These are phyloP conservation scores for Catocala fraxini DNA, from an alignment of 2,888 invertebrate species.

Conservation along the genomic window DNA sequence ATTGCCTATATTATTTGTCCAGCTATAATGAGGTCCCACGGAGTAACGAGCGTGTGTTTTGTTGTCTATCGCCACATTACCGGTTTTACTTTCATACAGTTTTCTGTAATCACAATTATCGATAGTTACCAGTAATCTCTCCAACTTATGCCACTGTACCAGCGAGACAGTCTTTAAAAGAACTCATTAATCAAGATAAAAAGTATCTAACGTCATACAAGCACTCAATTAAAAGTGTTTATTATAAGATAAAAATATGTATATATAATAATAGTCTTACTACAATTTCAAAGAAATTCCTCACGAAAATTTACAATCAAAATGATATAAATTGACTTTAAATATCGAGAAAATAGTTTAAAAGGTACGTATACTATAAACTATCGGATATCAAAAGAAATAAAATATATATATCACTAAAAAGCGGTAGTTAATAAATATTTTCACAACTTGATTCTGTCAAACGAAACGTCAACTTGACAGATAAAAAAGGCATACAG, in stretches of 20 bases:
- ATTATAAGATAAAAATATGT: constrained; percentile 24
- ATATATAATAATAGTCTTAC: constrained; percentile 18
- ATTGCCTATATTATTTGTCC: too few relatives aligned
- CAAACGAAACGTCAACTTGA: constrained; percentile 52
- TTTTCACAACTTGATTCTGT: constrained; percentile 57
- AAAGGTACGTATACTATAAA: constrained; percentile 35
- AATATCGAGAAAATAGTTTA: constrained; percentile 35
- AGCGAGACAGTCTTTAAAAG: too few relatives aligned
- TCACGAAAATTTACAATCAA: constrained; percentile 43
- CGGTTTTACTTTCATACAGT: too few relatives aligned
- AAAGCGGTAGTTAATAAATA: constrained; percentile 54
- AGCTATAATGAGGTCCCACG: too few relatives aligned
- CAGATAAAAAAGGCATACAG: constrained; percentile 38
- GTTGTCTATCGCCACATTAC: too few relatives aligned
- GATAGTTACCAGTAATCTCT: too few relatives aligned
- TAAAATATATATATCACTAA: constrained; percentile 42
- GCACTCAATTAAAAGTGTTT: constrained; percentile 23
- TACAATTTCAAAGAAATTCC: constrained; percentile 49
- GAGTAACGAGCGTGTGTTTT: too few relatives aligned
- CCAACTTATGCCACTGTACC: too few relatives aligned
- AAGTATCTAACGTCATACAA: constrained; percentile 7
- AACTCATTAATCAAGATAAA: too few relatives aligned
- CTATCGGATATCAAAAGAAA: constrained; percentile 50
- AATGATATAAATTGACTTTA: constrained; percentile 45
- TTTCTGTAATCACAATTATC: too few relatives aligned